Base-by-base conservation (phyloP, 2,797 vertebrate species). In the Pangasius mekongensis region DNA sequence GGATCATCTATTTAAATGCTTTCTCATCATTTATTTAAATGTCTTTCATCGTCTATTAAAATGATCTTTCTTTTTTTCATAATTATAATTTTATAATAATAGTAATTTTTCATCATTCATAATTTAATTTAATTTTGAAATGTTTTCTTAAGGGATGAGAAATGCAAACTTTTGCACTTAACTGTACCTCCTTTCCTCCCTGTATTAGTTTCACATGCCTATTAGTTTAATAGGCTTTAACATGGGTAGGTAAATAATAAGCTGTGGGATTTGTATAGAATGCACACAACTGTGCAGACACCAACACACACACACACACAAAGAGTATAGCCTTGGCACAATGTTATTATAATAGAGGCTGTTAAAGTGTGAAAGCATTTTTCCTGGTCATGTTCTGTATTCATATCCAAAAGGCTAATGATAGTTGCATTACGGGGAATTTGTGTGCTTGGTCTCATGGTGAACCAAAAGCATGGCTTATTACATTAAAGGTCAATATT, bases 391-490 rank as follows among this genome's bases (percentile, higher is more conserved):
- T 24, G 49, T 9, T 10, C 14, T 82, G 16, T 60, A 67, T 82
- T 66, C 33, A 30, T 22, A 71, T 16, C 49, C n/a, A 33, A 66
- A 67, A 60, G 5, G 11, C 49, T 24, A 39, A 58, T 30, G n/a
- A 89, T 18, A 30, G 10, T 52, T 89, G 66, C 5, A 14, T 56
- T 56, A 47, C 14, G 39, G 71, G 39, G 20, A 86, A 78, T 69
- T 64, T n/a, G 2, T 3, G 27, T 74, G 73, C 73, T 54, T n/a
- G 13, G 18, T 62, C n/a, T 86, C 47, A 74, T 27, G 47, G 27
- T 18, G 52, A 73, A 20, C 36, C 73, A 54, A 39, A 86, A 36
- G 43, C 6, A 52, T 52, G 5, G 5, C 6, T 52, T 2, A 22
- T n/a, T 24, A 56, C 3, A 33, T 39, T 14, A 78, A 73, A 52